Percentiles rank a stretch among this genome's conserved stretches.
phyloP scores from a whole-genome alignment of 1,140 invertebrate species.

The Aethina tumida region DNA sequence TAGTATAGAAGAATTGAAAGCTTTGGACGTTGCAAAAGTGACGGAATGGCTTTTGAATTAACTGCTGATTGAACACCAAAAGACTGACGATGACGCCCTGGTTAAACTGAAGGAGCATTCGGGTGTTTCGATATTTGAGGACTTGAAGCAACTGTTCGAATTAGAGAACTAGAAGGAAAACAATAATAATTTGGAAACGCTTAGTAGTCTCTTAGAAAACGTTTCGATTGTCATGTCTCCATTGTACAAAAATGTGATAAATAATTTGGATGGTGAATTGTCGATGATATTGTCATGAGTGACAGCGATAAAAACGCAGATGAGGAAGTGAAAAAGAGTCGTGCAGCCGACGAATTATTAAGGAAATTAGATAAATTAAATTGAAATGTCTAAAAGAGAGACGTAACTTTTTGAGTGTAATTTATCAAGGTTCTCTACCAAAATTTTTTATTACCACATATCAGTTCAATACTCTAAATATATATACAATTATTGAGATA shows the following conservation, averaged over 20 bases:
- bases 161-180: constrained; percentile 3
- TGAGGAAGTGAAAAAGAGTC: too few relatives aligned
- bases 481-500: too few relatives aligned
- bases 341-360: constrained; percentile 14
- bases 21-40: constrained; percentile 24
- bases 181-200: constrained; percentile 7
- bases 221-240: too few relatives aligned
- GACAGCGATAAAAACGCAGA: constrained; percentile 9
- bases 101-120: constrained; percentile 13
- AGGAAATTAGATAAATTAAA: too few relatives aligned
- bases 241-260: too few relatives aligned
- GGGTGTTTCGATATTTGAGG: constrained; percentile 13
- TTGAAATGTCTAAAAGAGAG: too few relatives aligned
- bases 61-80: constrained; percentile 26
- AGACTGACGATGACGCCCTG: constrained; percentile 22
- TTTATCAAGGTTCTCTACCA: too few relatives aligned
- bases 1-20: constrained; percentile 18
- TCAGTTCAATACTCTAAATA: too few relatives aligned
- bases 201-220: too few relatives aligned
- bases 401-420: too few relatives aligned
- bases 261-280: too few relatives aligned
- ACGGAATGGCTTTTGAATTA: constrained; percentile 30
- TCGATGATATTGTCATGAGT: constrained; percentile 6
- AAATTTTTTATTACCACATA: too few relatives aligned
- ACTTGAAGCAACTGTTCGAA: constrained; percentile 12